Evolutionary conservation across 2,888 invertebrate species (phyloP).

Genomic region (Molorchus minor): DNA sequence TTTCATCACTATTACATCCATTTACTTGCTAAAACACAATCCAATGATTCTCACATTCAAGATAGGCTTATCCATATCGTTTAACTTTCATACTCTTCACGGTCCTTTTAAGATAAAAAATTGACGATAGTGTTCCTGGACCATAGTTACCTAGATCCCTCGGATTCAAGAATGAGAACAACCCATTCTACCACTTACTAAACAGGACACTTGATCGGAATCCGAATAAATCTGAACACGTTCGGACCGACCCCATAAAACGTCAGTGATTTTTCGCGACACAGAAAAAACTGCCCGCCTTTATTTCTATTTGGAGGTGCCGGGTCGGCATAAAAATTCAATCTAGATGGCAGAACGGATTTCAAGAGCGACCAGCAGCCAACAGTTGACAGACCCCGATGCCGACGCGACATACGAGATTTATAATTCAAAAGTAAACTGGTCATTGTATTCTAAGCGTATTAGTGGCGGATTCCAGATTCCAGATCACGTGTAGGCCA

Average conservation of each 20-base stretch:
- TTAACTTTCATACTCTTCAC: too few relatives aligned
- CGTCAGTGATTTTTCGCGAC: not conserved
- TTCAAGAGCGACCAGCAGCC: constrained; percentile 4
- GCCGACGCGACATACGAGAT: constrained; percentile 21
- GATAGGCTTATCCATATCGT: too few relatives aligned
- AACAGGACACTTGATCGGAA: not conserved
- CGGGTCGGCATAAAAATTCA: constrained; percentile 20
- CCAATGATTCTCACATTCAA: too few relatives aligned
- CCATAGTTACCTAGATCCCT: too few relatives aligned
- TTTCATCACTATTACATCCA: too few relatives aligned
- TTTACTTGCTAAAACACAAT: too few relatives aligned
- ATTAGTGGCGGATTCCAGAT: constrained; percentile 58
- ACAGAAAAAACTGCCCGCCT: constrained; percentile 4
- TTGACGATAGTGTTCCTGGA: too few relatives aligned
- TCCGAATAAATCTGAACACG: not conserved
- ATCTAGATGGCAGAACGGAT: constrained; percentile 13
- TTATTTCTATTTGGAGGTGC: constrained; percentile 5
- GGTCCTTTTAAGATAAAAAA: too few relatives aligned
- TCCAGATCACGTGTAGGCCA: constrained; percentile 63
- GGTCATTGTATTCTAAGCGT: constrained; percentile 60
- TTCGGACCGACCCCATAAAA: not conserved
- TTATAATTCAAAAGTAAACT: constrained; percentile 57
- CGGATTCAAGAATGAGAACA: too few relatives aligned
- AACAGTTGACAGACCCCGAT: constrained; percentile 14
- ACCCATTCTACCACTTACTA: too few relatives aligned